Conservation (phyloP, 2,888 invertebrate species). For the Pollenia amentaria region DNA sequence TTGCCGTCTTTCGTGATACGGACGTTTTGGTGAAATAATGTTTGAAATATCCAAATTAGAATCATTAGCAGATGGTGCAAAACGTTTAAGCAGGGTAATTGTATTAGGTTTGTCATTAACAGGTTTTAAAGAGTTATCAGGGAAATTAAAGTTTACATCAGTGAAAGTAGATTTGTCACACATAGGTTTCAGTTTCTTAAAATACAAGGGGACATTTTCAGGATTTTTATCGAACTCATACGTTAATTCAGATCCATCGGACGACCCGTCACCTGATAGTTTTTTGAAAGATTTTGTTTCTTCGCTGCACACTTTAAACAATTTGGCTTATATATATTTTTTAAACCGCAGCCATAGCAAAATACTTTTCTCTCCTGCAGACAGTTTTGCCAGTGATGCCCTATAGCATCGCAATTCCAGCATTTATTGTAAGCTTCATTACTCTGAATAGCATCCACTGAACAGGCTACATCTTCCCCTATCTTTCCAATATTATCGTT, state of each 20-base stretch:
- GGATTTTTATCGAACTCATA: too few species aligned
- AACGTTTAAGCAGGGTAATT: constrained; percentile 8
- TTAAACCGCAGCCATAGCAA: constrained; percentile 15
- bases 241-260: background rate
- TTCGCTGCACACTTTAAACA: background rate
- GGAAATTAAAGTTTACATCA: background rate
- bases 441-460: constrained; percentile 7
- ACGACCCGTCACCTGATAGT: background rate
- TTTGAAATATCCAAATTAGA: background rate
- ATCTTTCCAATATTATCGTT: background rate
- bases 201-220: too few species aligned
- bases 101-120: background rate
- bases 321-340: constrained; percentile 4
- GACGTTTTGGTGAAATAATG: background rate
- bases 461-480: background rate
- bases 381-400: constrained; percentile 29
- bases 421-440: background rate
- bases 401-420: constrained; percentile 21
- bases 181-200: too few species aligned
- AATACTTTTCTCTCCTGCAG: constrained; percentile 20
- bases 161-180: too few species aligned
- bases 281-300: background rate
- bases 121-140: background rate
- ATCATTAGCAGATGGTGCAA: background rate
- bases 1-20: constrained; percentile 7